Conservation (phyloP, 2,888 invertebrate genomes). For the Salticus scenicus region DNA sequence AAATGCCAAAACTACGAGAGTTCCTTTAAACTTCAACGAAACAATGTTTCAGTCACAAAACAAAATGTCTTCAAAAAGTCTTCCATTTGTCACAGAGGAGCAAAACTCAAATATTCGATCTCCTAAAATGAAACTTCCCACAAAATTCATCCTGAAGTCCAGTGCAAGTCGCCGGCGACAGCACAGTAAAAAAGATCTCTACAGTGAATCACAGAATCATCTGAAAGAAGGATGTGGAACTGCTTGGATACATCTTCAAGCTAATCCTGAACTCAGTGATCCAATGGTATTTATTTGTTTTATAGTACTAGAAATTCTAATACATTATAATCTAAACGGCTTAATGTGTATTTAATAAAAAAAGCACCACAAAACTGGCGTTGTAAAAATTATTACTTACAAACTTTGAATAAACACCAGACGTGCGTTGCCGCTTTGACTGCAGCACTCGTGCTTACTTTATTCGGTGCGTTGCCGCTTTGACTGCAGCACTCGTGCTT, state of each 20-base stretch:
- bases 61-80: background rate
- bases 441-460: too few relatives aligned
- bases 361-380: too few relatives aligned
- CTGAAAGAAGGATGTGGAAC: constrained; percentile 79
- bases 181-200: constrained; percentile 27
- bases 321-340: too few relatives aligned
- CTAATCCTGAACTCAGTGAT: constrained; percentile 85
- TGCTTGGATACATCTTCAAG: constrained; percentile 87
- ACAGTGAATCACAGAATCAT: constrained; percentile 20
- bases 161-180: constrained; percentile 22
- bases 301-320: too few relatives aligned
- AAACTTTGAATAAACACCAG: too few relatives aligned
- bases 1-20: constrained; percentile 33
- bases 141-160: constrained; percentile 31
- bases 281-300: constrained; percentile 80
- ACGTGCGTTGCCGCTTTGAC: too few relatives aligned
- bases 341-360: too few relatives aligned
- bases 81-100: background rate
- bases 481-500: too few relatives aligned
- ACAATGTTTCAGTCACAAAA: constrained; percentile 24
- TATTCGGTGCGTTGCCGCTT: too few relatives aligned
- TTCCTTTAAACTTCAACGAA: constrained; percentile 21
- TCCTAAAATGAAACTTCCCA: constrained; percentile 30
- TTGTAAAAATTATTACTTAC: too few relatives aligned
- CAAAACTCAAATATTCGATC: background rate